Base-by-base conservation (phyloP, 2,888 invertebrate species). In the Mallateleia sp. region DNA sequence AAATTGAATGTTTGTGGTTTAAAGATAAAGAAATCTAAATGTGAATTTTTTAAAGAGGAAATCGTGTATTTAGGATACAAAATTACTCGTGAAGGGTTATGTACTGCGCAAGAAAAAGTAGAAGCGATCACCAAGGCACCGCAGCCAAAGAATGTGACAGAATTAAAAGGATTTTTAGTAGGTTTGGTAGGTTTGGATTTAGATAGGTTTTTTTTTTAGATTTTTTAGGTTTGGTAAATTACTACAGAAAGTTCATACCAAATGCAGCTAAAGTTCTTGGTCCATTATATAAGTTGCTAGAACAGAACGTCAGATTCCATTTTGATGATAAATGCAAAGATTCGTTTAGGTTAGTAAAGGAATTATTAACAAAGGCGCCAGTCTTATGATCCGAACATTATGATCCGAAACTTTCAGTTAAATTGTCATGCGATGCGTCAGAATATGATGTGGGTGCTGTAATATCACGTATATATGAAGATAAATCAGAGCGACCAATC, bases 231-330 rank as follows among this genome's bases (percentile, higher is more conserved):
- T 47, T 92, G 28, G 77, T 92, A 7, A 93, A 92, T 75, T 95
- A 93, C 85, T 93, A 94, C 84, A 66, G 90, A 9, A 92, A 90
- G 71, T 94, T 94, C 83, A 87, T 93, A 11, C 77, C 87, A 22
- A 89, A 91, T 24, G 86, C 87, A 47, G 32, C 92, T 4, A 42
- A 28, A 18, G 88, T 91, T 32, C 85, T 89, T 14, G 72, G 71
- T 6, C 93, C 93, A 5, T 71, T 94, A 7, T 90, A 93, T 60
- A 38, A 54, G 1, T 50, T 94, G 9, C 64, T 92, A 6, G 60
- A 83, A 50, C 86, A 91, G 69, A 85, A 91, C 24, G 24, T 54
- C 7, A 9, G 5, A 14, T 54, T 15, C 24, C 1, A 62, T 2
- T 42, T n/a, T 20, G 8, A 38, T 62, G 24, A 18, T 38, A n/a